Evolutionary conservation across 2,888 invertebrate species (phyloP).

Genomic region (Rutpela maculata): DNA sequence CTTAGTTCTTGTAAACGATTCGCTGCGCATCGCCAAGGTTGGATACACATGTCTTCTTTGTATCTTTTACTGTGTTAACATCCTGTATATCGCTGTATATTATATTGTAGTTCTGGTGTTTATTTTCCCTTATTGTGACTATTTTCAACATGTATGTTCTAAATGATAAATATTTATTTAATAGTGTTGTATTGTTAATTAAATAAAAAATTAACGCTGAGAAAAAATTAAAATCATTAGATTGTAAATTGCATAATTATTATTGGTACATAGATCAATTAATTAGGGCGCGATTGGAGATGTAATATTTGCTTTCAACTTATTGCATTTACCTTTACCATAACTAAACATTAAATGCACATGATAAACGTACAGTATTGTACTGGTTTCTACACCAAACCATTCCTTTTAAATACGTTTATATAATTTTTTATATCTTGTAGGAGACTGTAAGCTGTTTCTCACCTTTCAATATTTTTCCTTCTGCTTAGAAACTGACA

Average conservation of each 20-base stretch:
- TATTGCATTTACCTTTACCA: constrained; percentile 12
- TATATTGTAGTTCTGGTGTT: no score
- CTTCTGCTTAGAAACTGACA: neutral
- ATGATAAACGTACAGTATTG: neutral
- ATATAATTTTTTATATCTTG: neutral
- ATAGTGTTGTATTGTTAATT: neutral
- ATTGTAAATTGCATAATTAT: constrained; percentile 10
- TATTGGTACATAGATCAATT: constrained; percentile 6
- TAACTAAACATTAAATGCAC: neutral
- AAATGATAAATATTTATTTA: no score
- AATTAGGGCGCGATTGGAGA: constrained; percentile 25
- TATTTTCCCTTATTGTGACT: no score
- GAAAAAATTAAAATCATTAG: neutral
- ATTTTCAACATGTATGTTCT: no score
- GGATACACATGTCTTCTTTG: no score
- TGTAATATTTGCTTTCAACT: constrained; percentile 21
- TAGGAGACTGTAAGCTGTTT: neutral
- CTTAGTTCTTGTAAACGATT: no score
- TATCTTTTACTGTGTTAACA: no score
- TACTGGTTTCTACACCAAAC: neutral
- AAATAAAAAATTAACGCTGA: neutral
- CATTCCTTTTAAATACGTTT: neutral
- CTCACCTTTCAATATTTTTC: neutral
- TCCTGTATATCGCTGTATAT: no score
- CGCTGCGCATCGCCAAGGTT: no score